Conservation (phyloP, 2,113 vertebrate genomes). For the Entelurus aequoreus region DNA sequence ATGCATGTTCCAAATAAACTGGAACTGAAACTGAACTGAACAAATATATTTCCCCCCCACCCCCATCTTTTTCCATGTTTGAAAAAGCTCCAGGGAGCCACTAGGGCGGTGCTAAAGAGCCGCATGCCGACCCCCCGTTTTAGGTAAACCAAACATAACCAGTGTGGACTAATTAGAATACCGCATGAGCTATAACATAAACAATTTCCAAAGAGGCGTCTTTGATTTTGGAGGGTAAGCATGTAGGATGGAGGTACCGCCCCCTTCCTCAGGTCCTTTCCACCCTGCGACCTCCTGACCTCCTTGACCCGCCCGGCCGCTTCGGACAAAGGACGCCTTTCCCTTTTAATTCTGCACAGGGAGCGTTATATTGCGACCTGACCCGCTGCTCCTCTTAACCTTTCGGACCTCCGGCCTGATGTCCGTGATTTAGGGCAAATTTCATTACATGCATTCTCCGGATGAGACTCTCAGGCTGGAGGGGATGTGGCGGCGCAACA, state of each 20-base stretch:
- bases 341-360: conserved; percentile 70
- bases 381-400: conserved; percentile 72
- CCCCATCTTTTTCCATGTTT: too few relatives aligned
- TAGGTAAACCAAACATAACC: too few relatives aligned
- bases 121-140: too few relatives aligned
- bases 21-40: too few relatives aligned
- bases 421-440: conserved; percentile 73
- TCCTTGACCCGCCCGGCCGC: conserved; percentile 65
- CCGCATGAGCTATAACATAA: conserved; percentile 41
- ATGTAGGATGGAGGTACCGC: conserved; percentile 35
- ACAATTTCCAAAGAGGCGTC: conserved; percentile 53
- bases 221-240: conserved; percentile 44
- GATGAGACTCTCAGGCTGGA: conserved; percentile 59
- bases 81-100: too few relatives aligned
- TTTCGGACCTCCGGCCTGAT: conserved; percentile 68
- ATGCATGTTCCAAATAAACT: too few relatives aligned
- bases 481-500: conserved; percentile 59
- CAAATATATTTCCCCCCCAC: too few relatives aligned
- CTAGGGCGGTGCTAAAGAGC: too few relatives aligned
- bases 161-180: background rate
- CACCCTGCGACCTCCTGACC: conserved; percentile 69
- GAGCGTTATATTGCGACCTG: conserved; percentile 66
- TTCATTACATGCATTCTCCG: conserved; percentile 74
- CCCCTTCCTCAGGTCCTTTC: conserved; percentile 35
- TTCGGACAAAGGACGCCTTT: conserved; percentile 74